Base-by-base conservation (phyloP, 2,797 vertebrate genomes). In the Nannoperca obscura region DNA sequence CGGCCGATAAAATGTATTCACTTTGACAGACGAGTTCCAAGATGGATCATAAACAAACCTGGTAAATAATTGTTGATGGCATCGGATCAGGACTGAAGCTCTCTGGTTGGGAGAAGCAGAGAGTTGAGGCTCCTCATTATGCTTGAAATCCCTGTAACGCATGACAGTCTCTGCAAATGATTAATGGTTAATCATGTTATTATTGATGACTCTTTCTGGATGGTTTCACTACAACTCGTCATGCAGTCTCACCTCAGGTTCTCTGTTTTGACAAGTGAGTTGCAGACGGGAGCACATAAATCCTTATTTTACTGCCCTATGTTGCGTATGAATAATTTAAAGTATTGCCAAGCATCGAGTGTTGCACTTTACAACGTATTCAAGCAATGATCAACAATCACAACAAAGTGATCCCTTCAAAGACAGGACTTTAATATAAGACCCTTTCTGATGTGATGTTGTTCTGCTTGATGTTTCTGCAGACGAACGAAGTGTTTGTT, bases 401-500 rank as follows among this genome's bases (percentile, higher is more conserved):
- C 32, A 24, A 32, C 1, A 9, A 32, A 49, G 13, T 17, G 34
- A 3, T 47, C 15, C 15, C 27, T 38, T 36, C 4, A 76, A 38
- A 17, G 6, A 57, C 17, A 55, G 12, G 15, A 10, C 17, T 22
- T 55, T 9, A 17, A 30, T 27, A 15, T 8, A 53, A 13, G 7
- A 40, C 5, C 1, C 3, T 20, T 7, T 67, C 19, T 32, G 13
- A 20, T 61, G 36, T 22, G 9, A 61, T 54, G 68, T 8, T 5
- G 13, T 20, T 38, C 34, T 53, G 6, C 6, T 53, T 32, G 13
- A 46, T 34, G 3, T 36, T 50, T 14, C 22, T 20, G 3, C 15
- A 65, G n/a, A 74, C 46, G 24, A 42, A 32, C 36, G 19, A 7
- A 7, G 11, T 19, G 54, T n/a, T 63, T 10, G 62, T 76, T 24